Evolutionary conservation across 2,888 invertebrate genomes (phyloP), one percentile per base, ranked within the genome.

Genomic region (Drosophila nigricruria): DNA sequence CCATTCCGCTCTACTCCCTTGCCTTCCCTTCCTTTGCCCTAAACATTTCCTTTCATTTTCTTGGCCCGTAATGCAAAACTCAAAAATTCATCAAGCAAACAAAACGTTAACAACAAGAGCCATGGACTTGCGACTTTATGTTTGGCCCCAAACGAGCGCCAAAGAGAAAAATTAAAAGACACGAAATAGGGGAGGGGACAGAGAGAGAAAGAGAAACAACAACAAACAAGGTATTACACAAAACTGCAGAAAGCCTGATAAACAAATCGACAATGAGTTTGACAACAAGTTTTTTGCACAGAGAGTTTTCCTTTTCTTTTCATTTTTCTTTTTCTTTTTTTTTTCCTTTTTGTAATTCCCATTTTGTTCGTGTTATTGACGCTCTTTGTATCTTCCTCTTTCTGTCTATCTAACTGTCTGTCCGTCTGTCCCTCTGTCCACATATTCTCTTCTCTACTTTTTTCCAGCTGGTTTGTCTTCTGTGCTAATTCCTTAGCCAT

Each of bases 181-280:
- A 23, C 40, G 52, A 53, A 32, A 12, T 6, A 32, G 47, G 43
- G 42, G 40, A 36, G 58, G 25, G 40, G 43, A n/a, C 34, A 30
- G 20, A 63, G 20, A 59, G 42, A 59, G 45, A 4, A n/a, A n/a
- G 6, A 4, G 27, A 27, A 47, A 27, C 10, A 27, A 47, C 45
- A 47, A 27, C 27, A 27, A 27, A 27, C 47, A 65, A 68, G 49
- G 52, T 45, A 66, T 58, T 64, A 62, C 36, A 32, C 56, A 77
- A 77, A 42, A 54, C 14, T 54, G 40, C 42, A 57, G 49, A 67
- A 73, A 75, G 70, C 65, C 68, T 49, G 74, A 70, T 74, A 74
- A 72, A 68, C 79, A 71, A 75, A 70, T 79, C 68, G 70, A 67
- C 56, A 18, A 62, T 40, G 70, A 83, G 77, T 86, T 82, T 86